These are phyloP conservation scores for Thrips palmi DNA, from an alignment of 1,140 invertebrate genomes.

Conservation along the genomic window DNA sequence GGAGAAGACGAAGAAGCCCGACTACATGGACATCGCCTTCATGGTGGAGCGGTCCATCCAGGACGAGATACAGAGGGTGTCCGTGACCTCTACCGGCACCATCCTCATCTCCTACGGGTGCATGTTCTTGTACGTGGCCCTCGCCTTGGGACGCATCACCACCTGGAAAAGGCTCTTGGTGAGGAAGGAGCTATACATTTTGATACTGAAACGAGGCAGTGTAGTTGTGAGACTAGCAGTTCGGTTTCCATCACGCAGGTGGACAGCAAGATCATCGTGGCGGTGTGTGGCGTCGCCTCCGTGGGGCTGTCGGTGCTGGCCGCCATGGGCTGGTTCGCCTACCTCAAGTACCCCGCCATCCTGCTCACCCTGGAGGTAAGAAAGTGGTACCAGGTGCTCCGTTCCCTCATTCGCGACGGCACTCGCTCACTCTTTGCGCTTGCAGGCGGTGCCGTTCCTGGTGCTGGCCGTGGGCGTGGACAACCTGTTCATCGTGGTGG, in stretches of 20 bases:
- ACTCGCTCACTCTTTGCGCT: slow-evolving; percentile 12
- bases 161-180: slow-evolving; percentile 46
- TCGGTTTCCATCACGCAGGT: too few species aligned
- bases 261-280: slow-evolving; percentile 85
- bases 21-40: slow-evolving; percentile 71
- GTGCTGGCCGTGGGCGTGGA: slow-evolving; percentile 96
- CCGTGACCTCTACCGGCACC: slow-evolving; percentile 75
- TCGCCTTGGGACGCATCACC: slow-evolving; percentile 74
- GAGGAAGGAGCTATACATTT: too few species aligned
- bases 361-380: slow-evolving; percentile 84
- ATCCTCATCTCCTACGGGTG: slow-evolving; percentile 89
- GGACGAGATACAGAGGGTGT: slow-evolving; percentile 87
- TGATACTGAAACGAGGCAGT: too few species aligned
- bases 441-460: slow-evolving; percentile 78
- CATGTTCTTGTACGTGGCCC: slow-evolving; percentile 96
- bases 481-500: slow-evolving; percentile 97
- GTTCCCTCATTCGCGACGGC: too few species aligned
- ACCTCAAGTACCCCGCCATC: slow-evolving; percentile 73
- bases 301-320: slow-evolving; percentile 79
- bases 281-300: slow-evolving; percentile 78
- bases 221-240: too few species aligned
- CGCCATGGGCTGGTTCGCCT: slow-evolving; percentile 87
- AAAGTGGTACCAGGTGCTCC: too few species aligned
- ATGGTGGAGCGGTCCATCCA: slow-evolving; percentile 86
- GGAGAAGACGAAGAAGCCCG: slow-evolving; percentile 40